Evolutionary conservation across 2,888 invertebrate genomes (phyloP), one percentile per base, ranked within the genome.

Genomic region (Erebia epiphron): DNA sequence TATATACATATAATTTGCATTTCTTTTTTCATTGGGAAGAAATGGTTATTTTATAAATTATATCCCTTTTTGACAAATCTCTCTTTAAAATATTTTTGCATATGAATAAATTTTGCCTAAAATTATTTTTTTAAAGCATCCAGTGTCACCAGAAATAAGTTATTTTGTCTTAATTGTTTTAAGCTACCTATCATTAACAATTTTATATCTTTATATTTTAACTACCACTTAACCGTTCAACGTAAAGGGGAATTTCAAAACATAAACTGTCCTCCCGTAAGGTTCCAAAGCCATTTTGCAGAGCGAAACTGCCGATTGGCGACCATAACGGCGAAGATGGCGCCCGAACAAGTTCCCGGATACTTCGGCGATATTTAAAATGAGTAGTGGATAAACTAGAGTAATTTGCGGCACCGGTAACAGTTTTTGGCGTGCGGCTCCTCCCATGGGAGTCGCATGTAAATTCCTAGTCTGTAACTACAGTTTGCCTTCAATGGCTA

Each of bases 281-380:
- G 52, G 54, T 14, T 46, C 46, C 13, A 21, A 43, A 43, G n/a
- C 67, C 69, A 69, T 73, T 74, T 74, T 62, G 62, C 56, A 62
- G 18, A 18, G 26, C n/a, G 49, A 67, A 74, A 74, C 72, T 65
- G 67, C 66, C 72, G 67, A 74, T 72, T 63, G 70, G 65, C 68
- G 70, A 68, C 66, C 66, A 63, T 72, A 74, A 72, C 70, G 70
- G 62, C 70, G 56, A 70, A 74, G 65, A 74, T 74, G 68, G 74
- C 68, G 72, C 49, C 72, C 13, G 58, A 70, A 74, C 74, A 72
- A 63, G 72, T 60, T 58, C 61, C 56, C 43, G 66, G 66, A 66
- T 18, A 57, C 57, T 56, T 58, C 52, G 63, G 64, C 43, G 63
- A 63, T 63, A 69, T 64, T 69, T 57, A 64, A 69, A 69, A 69